Conservation (phyloP, 2,888 invertebrate genomes). For the Xanthorhoe spadicearia region DNA sequence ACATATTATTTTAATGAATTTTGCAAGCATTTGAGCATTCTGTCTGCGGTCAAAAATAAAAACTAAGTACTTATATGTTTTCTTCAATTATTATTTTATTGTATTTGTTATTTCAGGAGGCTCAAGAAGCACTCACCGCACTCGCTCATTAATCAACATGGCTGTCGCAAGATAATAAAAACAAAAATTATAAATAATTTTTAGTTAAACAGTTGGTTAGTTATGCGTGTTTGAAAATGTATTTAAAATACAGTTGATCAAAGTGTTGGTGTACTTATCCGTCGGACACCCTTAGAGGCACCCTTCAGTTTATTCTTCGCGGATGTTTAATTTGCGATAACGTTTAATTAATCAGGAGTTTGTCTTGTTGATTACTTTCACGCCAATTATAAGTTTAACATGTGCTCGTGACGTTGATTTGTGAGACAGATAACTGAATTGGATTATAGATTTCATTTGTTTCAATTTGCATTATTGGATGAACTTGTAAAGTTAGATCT, state of each 20-base stretch:
- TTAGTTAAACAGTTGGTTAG: too few relatives aligned
- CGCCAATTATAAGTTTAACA: constrained; percentile 78
- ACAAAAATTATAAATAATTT: too few relatives aligned
- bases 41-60: too few relatives aligned
- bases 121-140: too few relatives aligned
- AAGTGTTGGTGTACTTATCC: neutral
- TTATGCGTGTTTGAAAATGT: neutral
- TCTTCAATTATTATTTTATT: too few relatives aligned
- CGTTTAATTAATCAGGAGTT: constrained; percentile 80
- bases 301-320: constrained; percentile 65
- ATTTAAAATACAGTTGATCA: neutral
- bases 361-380: constrained; percentile 79
- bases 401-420: constrained; percentile 68
- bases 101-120: too few relatives aligned
- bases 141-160: too few relatives aligned
- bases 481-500: neutral
- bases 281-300: constrained; percentile 16
- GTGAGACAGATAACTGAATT: constrained; percentile 21
- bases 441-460: constrained; percentile 2
- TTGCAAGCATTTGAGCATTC: too few relatives aligned
- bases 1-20: too few relatives aligned
- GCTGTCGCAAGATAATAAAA: too few relatives aligned
- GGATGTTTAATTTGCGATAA: constrained; percentile 80
- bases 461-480: neutral
- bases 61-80: too few relatives aligned